These are phyloP conservation scores for Artemia sp. DNA, from an alignment of 2,888 invertebrate species.

Conservation along the genomic window DNA sequence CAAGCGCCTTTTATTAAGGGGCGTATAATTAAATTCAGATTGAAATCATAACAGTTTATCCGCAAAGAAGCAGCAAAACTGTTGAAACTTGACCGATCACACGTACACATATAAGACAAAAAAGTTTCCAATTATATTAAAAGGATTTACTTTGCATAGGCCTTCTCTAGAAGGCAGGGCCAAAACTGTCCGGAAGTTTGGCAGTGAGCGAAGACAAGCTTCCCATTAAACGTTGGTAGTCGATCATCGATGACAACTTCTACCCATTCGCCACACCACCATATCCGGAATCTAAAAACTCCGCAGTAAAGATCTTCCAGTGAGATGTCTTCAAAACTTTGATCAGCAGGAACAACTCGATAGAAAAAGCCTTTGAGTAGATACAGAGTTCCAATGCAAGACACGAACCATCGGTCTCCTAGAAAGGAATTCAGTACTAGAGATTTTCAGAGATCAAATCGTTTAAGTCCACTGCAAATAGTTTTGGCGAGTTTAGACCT, in stretches of 20 bases:
- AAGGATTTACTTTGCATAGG: conserved; percentile 63
- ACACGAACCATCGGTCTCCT: conserved; percentile 81
- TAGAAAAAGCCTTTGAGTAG: conserved; percentile 72
- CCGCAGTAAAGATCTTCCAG: conserved; percentile 34
- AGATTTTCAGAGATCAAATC: too few species aligned
- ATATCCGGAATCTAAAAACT: conserved; percentile 69
- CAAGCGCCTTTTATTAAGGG: too few species aligned
- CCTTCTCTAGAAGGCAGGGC: conserved; percentile 77
- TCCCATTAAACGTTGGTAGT: conserved; percentile 68
- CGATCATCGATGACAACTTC: conserved; percentile 77
- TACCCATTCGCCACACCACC: conserved; percentile 88
- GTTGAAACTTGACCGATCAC: too few species aligned
- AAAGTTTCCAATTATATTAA: background rate
- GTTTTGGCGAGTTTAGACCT: too few species aligned
- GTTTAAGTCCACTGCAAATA: too few species aligned
- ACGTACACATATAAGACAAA: too few species aligned
- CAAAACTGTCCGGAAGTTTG: conserved; percentile 64
- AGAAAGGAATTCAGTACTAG: conserved; percentile 27
- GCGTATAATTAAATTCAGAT: too few species aligned
- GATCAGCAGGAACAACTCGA: conserved; percentile 77
- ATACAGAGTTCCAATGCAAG: conserved; percentile 66
- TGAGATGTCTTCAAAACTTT: conserved; percentile 46
- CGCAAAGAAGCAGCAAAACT: too few species aligned
- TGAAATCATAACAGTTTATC: background rate
- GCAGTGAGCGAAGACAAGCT: conserved; percentile 67